phyloP scores from a whole-genome alignment of 1,140 invertebrate genomes.

The Eupristina koningsbergeri region DNA sequence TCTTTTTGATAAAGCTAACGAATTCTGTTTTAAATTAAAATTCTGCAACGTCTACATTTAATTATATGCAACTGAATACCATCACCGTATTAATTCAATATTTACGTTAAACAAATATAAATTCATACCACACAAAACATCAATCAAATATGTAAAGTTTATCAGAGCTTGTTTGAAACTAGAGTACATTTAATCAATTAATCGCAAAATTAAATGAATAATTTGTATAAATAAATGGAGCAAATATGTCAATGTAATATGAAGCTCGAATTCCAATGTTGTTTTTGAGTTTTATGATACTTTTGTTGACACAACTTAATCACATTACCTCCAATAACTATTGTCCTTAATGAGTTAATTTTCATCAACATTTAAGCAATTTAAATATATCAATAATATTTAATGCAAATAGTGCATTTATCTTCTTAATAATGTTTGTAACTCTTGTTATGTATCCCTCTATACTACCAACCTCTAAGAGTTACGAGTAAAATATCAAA shows the following conservation, averaged over 20 bases:
- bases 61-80: background rate
- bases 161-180: background rate
- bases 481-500: too few relatives aligned
- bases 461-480: too few relatives aligned
- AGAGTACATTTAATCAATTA: background rate
- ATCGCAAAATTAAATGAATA: background rate
- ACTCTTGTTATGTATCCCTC: too few relatives aligned
- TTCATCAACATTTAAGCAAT: too few relatives aligned
- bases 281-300: too few relatives aligned
- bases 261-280: background rate
- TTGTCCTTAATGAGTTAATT: background rate
- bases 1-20: background rate
- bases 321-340: background rate
- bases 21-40: background rate
- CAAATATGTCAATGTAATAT: background rate
- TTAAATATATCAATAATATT: too few relatives aligned
- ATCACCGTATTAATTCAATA: background rate
- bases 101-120: constrained; percentile 2
- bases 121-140: background rate
- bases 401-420: too few relatives aligned
- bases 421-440: too few relatives aligned
- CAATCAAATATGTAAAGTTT: constrained; percentile 20
- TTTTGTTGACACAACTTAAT: background rate
- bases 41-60: background rate
- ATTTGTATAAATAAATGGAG: background rate